Base-by-base conservation (phyloP, 2,113 vertebrate species). In the Montifringilla adamsi region DNA sequence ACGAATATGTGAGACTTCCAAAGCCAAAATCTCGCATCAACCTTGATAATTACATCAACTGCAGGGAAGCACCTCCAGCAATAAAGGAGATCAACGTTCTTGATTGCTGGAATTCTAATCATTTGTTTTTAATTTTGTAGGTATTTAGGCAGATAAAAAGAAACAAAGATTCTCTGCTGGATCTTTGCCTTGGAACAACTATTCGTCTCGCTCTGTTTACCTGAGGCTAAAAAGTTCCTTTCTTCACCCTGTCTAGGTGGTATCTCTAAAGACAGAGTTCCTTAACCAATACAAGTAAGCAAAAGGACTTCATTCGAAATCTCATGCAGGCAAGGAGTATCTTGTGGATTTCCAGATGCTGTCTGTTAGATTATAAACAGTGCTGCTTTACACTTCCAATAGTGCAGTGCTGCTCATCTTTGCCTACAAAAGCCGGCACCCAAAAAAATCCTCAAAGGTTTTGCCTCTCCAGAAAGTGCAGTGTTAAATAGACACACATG, bases 51-150 rank as follows among this genome's bases (percentile, higher is more conserved):
- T 90, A 62, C 52, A 90, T 83, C 78, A 94, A 69, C 20, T 12
- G 15, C 76, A 90, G 68, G 60, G 80, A 84, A 90, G 43, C 33
- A 92, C 86, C 84, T 81, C 60, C 73, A 95, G 86, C 74, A 81
- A 31, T 75, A 96, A 84, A 84, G 39, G 68, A 88, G 83, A 90
- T 90, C 60, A 68, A 39, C 35, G 22, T 91, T 93, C 80, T 89
- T 72, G 73, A 91, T 94, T 95, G 44, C 76, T 95, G 89, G 84
- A 96, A 94, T 95, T 94, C 91, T 89, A 95, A 92, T 87, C 0
- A 96, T 95, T 96, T 94, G 92, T 59, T 94, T 95, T 96, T 93
- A 81, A 93, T 89, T 96, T 84, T 94, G 73, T 94, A 81, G 83
- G 83, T 78, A 90, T 94, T 93, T 81, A 78, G 75, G 52, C 39